Percentiles rank a stretch among this genome's conserved stretches.
phyloP scores from a whole-genome alignment of 2,797 vertebrate species.

The Trichosurus vulpecula region DNA sequence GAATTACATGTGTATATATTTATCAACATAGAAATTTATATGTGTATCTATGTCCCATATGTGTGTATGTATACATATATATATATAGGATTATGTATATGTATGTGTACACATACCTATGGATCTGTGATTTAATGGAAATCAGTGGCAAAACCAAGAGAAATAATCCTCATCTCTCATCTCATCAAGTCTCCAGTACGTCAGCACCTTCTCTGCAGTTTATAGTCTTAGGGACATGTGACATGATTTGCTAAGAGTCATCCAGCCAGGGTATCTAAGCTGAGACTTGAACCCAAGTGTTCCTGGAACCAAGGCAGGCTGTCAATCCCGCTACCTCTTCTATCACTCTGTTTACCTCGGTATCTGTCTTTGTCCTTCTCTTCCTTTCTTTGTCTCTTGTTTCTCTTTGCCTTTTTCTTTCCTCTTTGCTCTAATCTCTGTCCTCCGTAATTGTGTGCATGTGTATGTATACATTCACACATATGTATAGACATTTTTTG shows the following conservation, averaged over 20 bases:
- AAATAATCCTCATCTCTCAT: background rate
- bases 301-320: background rate
- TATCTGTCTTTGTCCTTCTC: background rate
- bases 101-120: background rate
- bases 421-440: background rate
- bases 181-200: background rate
- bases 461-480: background rate
- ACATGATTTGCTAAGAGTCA: background rate
- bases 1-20: background rate
- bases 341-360: background rate
- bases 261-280: background rate
- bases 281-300: background rate
- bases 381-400: background rate
- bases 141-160: background rate
- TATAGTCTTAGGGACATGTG: background rate
- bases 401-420: background rate
- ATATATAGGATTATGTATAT: background rate
- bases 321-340: background rate
- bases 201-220: background rate
- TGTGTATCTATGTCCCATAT: background rate
- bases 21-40: background rate
- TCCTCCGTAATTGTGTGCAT: background rate
- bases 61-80: background rate
- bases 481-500: background rate
- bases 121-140: conserved; percentile 9